phyloP scores from a whole-genome alignment of 2,888 invertebrate species.

The Eueremaeus valkanovi region DNA sequence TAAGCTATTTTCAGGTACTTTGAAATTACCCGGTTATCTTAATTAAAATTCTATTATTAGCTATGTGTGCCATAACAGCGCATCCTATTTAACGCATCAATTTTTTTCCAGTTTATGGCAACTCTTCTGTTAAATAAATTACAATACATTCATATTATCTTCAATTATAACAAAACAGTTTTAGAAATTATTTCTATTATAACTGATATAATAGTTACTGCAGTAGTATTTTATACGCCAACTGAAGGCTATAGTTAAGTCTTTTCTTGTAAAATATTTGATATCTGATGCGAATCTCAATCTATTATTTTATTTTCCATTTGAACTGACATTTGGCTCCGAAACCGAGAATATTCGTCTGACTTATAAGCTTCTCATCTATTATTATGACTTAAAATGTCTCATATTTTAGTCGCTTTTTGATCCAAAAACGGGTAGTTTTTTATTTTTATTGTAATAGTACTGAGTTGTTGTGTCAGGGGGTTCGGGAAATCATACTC shows the following conservation, averaged over 20 bases:
- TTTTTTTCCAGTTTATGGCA: conserved; percentile 1
- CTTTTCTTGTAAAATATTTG: neutral
- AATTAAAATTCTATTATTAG: too few relatives aligned
- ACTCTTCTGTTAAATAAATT: neutral
- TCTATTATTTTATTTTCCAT: neutral
- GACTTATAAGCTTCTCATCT: neutral
- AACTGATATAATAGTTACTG: neutral
- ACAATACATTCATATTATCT: neutral
- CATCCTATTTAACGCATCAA: neutral
- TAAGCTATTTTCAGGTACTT: neutral
- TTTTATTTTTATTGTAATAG: too few relatives aligned
- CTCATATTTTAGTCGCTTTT: neutral
- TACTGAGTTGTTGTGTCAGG: too few relatives aligned
- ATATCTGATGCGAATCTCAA: conserved; percentile 1
- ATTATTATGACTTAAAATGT: neutral
- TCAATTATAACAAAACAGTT: neutral
- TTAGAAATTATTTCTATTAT: neutral
- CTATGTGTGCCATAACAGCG: neutral
- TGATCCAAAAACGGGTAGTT: neutral
- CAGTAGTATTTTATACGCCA: neutral
- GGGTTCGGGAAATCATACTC: too few relatives aligned
- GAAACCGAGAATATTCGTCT: conserved; percentile 4
- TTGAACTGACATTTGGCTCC: neutral
- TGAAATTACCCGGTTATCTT: neutral
- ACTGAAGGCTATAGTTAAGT: neutral